These are phyloP conservation scores for Sciurus carolinensis DNA, from an alignment of 2,797 vertebrate species.

Conservation along the genomic window DNA sequence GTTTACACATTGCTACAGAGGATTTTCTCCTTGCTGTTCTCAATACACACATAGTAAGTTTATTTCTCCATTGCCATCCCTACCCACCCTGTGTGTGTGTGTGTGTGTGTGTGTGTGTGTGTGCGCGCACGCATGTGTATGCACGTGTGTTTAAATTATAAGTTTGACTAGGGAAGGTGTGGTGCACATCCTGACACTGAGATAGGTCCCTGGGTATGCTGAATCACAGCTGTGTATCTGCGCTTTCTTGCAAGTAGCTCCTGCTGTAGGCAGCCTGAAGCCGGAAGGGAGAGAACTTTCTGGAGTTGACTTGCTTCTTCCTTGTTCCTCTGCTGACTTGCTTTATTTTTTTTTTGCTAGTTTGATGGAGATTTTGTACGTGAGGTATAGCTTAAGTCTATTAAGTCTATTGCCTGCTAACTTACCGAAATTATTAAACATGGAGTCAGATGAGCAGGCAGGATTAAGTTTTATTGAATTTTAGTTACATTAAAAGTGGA, in stretches of 20 bases:
- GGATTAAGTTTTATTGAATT: constrained; percentile 86
- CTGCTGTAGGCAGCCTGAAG: neutral
- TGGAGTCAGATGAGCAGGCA: constrained; percentile 24
- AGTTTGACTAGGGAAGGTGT: neutral
- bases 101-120: neutral
- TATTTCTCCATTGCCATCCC: neutral
- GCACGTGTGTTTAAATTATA: neutral
- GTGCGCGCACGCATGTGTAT: neutral
- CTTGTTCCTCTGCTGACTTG: constrained; percentile 22
- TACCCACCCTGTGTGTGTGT: neutral
- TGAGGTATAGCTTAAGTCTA: neutral
- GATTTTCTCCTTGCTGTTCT: neutral
- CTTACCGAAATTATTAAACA: constrained; percentile 40
- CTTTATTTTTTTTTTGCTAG: constrained; percentile 26
- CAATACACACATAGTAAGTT: too few species aligned
- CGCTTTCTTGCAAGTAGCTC: neutral
- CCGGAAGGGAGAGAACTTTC: neutral
- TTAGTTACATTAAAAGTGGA: constrained; percentile 75
- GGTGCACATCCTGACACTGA: neutral
- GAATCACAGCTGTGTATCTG: neutral
- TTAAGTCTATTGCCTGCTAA: neutral
- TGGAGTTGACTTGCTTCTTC: neutral
- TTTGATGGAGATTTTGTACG: constrained; percentile 8
- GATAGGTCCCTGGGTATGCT: neutral
- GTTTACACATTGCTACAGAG: neutral